Evolutionary conservation across 2,888 invertebrate species (phyloP), one percentile per base, ranked within the genome.

Genomic region (Colostygia pectinataria): DNA sequence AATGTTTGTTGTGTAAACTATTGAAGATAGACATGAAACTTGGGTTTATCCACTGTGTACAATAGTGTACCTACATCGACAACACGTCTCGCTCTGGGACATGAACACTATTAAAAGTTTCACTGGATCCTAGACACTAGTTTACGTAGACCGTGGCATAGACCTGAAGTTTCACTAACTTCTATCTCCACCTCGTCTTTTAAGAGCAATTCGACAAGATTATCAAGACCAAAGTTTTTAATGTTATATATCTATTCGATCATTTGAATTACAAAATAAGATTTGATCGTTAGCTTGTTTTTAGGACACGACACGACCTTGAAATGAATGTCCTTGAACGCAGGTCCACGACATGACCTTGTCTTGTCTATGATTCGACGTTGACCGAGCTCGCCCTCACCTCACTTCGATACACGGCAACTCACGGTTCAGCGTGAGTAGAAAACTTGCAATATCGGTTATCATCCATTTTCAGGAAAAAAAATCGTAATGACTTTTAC

Each of bases 71-170:
- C 18, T 18, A 52, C 42, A 42, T 52, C 37, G 46, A 52, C 52
- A 46, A 24, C 38, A 38, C 33, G 37, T 50, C 31, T 51, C 68
- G 67, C 75, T 72, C 68, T 28, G 55, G 77, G 78, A 77, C 74
- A 68, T 61, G 77, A 80, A 85, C 80, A 74, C 87, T 86, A 87
- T 87, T 88, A 87, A 86, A 87, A 88, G 80, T 88, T 88, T 64
- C 44, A 39, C 76, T 68, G 80, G 57, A 64, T 66, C 74, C 66
- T 31, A 68, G 77, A 78, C 73, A 79, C 77, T 77, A 78, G 84
- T 84, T 81, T 79, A 49, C 43, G 43, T 43, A 43, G 43, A 34
- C 47, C 38, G 41, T 24, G 28, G 45, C 29, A 20, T 13, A 29
- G 42, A 43, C 20, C 42, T 34, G 10, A 43, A 34, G 42, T 34